phyloP scores from a whole-genome alignment of 2,797 vertebrate species.

The Acanthurus tractus region DNA sequence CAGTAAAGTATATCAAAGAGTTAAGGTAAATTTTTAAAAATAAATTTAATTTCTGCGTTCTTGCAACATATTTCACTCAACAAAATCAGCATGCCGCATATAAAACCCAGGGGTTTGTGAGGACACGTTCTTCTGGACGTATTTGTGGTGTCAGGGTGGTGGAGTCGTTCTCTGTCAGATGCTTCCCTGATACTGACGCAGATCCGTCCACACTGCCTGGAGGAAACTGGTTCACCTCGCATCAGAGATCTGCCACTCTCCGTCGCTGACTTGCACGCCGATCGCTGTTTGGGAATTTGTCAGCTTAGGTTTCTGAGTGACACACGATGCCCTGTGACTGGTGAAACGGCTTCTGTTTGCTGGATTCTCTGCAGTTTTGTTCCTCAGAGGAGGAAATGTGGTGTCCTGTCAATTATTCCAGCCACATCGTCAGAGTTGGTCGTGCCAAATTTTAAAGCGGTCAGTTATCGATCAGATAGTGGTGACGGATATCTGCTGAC shows the following conservation, averaged over 20 bases:
- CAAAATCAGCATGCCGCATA: slow-evolving; percentile 8
- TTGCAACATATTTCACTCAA: not conserved
- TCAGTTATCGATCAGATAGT: slow-evolving; percentile 6
- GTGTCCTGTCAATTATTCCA: not conserved
- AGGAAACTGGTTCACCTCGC: slow-evolving; percentile 74
- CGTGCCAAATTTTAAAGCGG: not conserved
- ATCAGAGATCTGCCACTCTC: slow-evolving; percentile 81
- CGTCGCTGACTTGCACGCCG: slow-evolving; percentile 55
- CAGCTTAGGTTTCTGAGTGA: slow-evolving; percentile 55
- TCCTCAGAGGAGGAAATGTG: slow-evolving; percentile 20
- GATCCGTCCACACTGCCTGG: slow-evolving; percentile 63
- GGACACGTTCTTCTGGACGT: slow-evolving; percentile 36
- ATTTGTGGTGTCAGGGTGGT: slow-evolving; percentile 51
- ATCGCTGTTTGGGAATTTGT: slow-evolving; percentile 72
- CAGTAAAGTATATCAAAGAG: not conserved
- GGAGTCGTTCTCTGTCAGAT: slow-evolving; percentile 64
- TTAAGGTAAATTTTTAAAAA: not conserved
- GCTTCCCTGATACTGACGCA: slow-evolving; percentile 67
- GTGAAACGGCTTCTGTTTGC: slow-evolving; percentile 15
- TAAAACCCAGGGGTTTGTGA: slow-evolving; percentile 22
- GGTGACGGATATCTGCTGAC: slow-evolving; percentile 13
- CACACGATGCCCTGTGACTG: slow-evolving; percentile 32
- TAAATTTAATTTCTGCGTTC: not conserved
- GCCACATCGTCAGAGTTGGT: not conserved
- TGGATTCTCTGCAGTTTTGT: slow-evolving; percentile 7